A percentile compares a stretch with the other conserved stretches of the same genome.
Evolutionary conservation across 2,888 invertebrate species (phyloP).

Genomic region (Drosophila trichaetosa): DNA sequence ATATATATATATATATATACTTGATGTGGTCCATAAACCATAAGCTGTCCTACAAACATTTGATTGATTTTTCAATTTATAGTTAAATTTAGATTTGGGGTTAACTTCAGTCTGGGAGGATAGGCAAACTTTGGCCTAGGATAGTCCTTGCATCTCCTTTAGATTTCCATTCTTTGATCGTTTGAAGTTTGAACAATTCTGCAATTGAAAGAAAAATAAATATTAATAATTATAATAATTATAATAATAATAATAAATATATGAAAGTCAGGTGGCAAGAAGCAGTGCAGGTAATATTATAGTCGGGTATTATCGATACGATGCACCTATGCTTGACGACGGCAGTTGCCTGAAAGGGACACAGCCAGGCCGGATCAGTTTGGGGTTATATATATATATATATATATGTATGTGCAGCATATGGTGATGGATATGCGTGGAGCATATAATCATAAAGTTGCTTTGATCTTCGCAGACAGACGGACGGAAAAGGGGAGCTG

Average conservation of each 20-base stretch:
- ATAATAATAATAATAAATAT: too few relatives aligned
- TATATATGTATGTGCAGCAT: conserved; percentile 39
- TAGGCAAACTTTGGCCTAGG: neutral
- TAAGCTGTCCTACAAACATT: neutral
- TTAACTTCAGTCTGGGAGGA: neutral
- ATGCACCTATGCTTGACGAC: neutral
- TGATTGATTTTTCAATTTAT: neutral
- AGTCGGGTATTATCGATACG: neutral
- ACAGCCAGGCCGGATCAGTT: conserved; percentile 7
- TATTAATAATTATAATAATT: too few relatives aligned
- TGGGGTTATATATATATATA: conserved; percentile 19
- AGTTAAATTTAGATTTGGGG: neutral
- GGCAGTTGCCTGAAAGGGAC: neutral
- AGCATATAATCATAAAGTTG: conserved; percentile 69
- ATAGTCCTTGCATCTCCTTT: neutral
- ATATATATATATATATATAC: too few relatives aligned
- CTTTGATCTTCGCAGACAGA: conserved; percentile 64
- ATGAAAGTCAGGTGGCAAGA: too few relatives aligned
- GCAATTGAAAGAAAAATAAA: too few relatives aligned
- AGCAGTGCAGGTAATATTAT: neutral
- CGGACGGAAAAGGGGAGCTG: conserved; percentile 35
- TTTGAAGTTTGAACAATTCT: too few relatives aligned
- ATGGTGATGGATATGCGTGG: conserved; percentile 73
- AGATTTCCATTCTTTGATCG: neutral
- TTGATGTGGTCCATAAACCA: too few relatives aligned